Evolutionary conservation across 2,113 vertebrate genomes (phyloP), one percentile per base, ranked within the genome.

Genomic region (Oplegnathus fasciatus): DNA sequence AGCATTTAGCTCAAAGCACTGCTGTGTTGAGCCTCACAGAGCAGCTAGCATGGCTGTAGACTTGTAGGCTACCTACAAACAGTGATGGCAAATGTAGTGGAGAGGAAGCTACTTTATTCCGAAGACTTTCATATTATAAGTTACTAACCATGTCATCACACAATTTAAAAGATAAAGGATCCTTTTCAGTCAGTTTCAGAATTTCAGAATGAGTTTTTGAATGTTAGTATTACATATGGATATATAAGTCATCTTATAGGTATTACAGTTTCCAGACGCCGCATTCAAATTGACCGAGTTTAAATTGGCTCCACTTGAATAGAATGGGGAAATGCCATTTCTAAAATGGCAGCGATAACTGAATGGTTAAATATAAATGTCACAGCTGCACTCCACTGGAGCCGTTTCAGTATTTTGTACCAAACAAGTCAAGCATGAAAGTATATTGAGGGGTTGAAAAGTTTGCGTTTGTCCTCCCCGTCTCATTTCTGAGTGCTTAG

Each of bases 341-440:
- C 64, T 32, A 46, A 88, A 89, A 82, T 44, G 75, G 85, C 61
- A 68, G 77, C 9, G 81, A 91, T 91, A 92, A 86, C 61, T 60
- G 73, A 85, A 86, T 89, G 73, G 28, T 90, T 86, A 85, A 93
- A 89, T 94, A 90, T 84, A 95, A 90, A 92, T 91, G 92, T 93
- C 90, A 93, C 88, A 87, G 87, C 82, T 85, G 84, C 66, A 86
- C 85, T 91, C 82, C 77, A 55, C 50, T 76, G 65, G 74, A 82
- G 78, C 82, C 17, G 48, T 80, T 89, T 83, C 57, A 69, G 62
- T 60, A 55, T 82, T 84, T 88, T 84, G 77, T 81, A 67, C 69
- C 65, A 71, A 80, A 75, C 84, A 89, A 86, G 50, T 86, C 86
- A 85, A 80, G 93, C 85, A 70, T 92, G 89, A 94, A 94, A 92